Evolutionary conservation across 2,888 invertebrate genomes (phyloP).

Genomic region (Philereme transversata): DNA sequence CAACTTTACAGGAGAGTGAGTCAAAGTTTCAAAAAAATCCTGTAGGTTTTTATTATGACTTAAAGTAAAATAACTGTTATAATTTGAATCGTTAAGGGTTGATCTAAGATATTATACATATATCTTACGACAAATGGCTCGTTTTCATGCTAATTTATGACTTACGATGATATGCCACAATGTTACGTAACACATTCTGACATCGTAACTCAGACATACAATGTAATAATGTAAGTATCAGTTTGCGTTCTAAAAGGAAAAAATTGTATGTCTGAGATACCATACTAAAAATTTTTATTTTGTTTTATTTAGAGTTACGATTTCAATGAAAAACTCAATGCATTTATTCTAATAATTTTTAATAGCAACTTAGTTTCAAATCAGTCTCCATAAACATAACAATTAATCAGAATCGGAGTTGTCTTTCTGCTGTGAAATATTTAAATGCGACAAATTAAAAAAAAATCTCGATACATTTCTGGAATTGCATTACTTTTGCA

Average conservation of each 20-base stretch:
- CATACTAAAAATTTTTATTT: too few species aligned
- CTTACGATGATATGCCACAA: background rate
- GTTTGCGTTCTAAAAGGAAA: background rate
- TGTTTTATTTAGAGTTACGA: too few species aligned
- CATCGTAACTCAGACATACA: slow-evolving; percentile 13
- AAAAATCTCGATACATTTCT: slow-evolving; percentile 11
- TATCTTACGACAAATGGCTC: slow-evolving; percentile 6
- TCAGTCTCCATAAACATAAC: slow-evolving; percentile 7
- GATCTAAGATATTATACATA: slow-evolving; percentile 8
- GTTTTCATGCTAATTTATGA: slow-evolving; percentile 10
- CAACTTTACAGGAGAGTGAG: slow-evolving; percentile 6
- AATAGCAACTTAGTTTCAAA: too few species aligned
- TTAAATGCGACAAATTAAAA: background rate
- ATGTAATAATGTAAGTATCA: slow-evolving; percentile 8
- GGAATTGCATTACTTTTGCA: slow-evolving; percentile 20
- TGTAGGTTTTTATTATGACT: slow-evolving; percentile 4
- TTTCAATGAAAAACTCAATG: too few species aligned
- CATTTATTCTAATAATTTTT: too few species aligned
- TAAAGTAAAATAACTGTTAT: slow-evolving; percentile 3
- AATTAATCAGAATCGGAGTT: slow-evolving; percentile 9
- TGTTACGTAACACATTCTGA: slow-evolving; percentile 11
- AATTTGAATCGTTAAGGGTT: slow-evolving; percentile 8
- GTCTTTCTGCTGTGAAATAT: too few species aligned
- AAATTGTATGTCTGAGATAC: too few species aligned
- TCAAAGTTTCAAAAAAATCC: slow-evolving; percentile 8